These are phyloP conservation scores for Festucalex cinctus DNA, from an alignment of 2,113 vertebrate genomes.

Conservation along the genomic window DNA sequence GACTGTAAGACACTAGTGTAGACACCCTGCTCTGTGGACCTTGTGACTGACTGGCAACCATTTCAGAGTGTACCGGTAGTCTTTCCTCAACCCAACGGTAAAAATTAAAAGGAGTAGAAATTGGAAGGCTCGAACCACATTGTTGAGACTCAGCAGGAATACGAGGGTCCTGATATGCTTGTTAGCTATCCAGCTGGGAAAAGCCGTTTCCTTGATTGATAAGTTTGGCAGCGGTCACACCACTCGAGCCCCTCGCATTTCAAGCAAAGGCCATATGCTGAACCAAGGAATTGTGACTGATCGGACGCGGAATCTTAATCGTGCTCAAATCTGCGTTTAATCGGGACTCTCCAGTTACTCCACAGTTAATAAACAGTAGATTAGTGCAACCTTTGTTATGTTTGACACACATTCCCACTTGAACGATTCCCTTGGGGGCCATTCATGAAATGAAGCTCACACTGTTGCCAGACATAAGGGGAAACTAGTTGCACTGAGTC, in stretches of 20 bases:
- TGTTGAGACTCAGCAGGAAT: slow-evolving; percentile 36
- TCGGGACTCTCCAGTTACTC: slow-evolving; percentile 88
- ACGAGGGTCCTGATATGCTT: slow-evolving; percentile 50
- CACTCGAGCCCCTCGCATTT: slow-evolving; percentile 71
- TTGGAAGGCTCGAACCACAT: background rate
- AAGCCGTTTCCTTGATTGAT: slow-evolving; percentile 39
- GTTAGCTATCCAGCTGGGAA: slow-evolving; percentile 25
- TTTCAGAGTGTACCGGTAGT: background rate
- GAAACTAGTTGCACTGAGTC: too few relatives aligned
- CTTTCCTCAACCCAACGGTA: background rate
- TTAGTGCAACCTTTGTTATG: slow-evolving; percentile 87
- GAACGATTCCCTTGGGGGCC: slow-evolving; percentile 75
- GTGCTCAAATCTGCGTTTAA: slow-evolving; percentile 92
- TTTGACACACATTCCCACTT: slow-evolving; percentile 83
- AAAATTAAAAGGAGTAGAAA: background rate
- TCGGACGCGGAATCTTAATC: slow-evolving; percentile 68
- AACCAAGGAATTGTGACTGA: slow-evolving; percentile 67
- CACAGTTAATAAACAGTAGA: slow-evolving; percentile 94
- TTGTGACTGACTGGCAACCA: background rate
- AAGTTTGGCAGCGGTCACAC: slow-evolving; percentile 58
- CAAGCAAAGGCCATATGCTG: slow-evolving; percentile 72
- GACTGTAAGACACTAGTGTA: too few relatives aligned
- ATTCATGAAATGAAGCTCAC: slow-evolving; percentile 28
- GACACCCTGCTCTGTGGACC: background rate
- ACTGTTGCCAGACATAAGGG: too few relatives aligned